Percentiles rank a stretch among this genome's conserved stretches.
phyloP scores from a whole-genome alignment of 1,140 invertebrate genomes.

The Zelostemma sp. region DNA sequence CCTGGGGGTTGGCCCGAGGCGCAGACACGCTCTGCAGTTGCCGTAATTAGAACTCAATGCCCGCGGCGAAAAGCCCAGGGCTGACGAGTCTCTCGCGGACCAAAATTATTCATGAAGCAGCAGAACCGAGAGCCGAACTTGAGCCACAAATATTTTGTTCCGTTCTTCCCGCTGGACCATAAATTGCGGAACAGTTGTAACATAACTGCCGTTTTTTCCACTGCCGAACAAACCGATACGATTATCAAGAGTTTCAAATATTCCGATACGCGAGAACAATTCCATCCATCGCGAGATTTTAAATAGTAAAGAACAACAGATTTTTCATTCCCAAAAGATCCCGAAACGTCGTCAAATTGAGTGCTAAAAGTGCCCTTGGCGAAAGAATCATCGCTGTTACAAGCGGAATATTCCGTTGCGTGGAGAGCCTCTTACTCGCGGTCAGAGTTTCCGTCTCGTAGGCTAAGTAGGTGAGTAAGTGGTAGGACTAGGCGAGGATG shows the following conservation, averaged over 20 bases:
- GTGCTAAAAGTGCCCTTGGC: not conserved
- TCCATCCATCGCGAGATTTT: too few relatives aligned
- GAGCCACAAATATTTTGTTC: conserved; percentile 68
- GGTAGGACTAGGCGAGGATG: conserved; percentile 61
- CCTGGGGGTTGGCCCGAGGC: conserved; percentile 50
- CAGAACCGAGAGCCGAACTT: conserved; percentile 61
- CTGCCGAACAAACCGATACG: not conserved
- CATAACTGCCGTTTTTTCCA: conserved; percentile 29
- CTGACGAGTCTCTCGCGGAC: conserved; percentile 66
- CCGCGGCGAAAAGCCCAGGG: conserved; percentile 50
- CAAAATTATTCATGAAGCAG: conserved; percentile 70
- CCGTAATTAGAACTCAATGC: conserved; percentile 67
- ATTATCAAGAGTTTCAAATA: not conserved
- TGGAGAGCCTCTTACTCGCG: conserved; percentile 30
- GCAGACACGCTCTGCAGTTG: conserved; percentile 63
- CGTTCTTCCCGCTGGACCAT: conserved; percentile 41
- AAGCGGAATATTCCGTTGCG: conserved; percentile 12
- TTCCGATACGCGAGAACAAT: too few relatives aligned
- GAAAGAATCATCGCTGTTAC: not conserved
- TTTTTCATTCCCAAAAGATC: too few relatives aligned
- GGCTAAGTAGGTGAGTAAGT: conserved; percentile 67
- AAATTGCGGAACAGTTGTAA: conserved; percentile 42
- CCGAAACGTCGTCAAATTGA: too few relatives aligned
- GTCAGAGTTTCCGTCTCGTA: conserved; percentile 63
- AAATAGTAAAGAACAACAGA: too few relatives aligned